Base-by-base conservation (phyloP, 2,113 vertebrate species). In the Pontoporia blainvillei region DNA sequence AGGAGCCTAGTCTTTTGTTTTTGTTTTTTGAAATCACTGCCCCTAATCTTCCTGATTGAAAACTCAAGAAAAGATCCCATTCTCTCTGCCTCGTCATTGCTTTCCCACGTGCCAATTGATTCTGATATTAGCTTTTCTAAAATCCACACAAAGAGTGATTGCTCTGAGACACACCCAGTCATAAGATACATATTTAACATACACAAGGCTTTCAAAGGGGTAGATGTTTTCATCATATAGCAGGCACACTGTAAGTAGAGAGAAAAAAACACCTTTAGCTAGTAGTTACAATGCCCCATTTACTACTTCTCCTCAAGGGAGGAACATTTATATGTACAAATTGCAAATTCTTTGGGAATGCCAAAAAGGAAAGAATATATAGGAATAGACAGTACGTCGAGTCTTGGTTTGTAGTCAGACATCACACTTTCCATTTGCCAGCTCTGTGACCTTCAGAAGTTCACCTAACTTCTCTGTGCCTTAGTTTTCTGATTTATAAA, bases 401-500 rank as follows among this genome's bases (percentile, higher is more conserved):
- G 27, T 91, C 62, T 72, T 91, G 18, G 23, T 41, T 73, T 79
- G 39, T 46, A 62, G 67, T 54, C 18, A 73, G 12, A 73, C 23
- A 73, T 31, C 44, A 54, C 1, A 49, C 18, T 57, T 73, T 83
- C 11, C 46, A 25, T 79, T 86, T 79, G 41, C 31, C 54, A 89
- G 34, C 20, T 36, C 57, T 20, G 36, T 78, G 67, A 94, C 21
- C 20, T 96, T 85, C 20, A 41, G 71, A 85, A 89, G n/a, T 86
- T 90, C 62, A 54, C 64, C 46, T 18, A 36, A 79, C n/a, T 92
- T 83, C 46, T 85, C 36, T 59, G 46, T 86, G 69, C 49, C 73
- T 88, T 72, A 39, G 41, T 92, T 91, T 91, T 34, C 44, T 71
- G 54, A 81, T 64, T 87, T 90, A 54, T 72, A 83, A 94, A 95